Percentiles rank a stretch among this genome's conserved stretches.
phyloP scores from a whole-genome alignment of 2,797 vertebrate genomes.

The Halcyon badia region DNA sequence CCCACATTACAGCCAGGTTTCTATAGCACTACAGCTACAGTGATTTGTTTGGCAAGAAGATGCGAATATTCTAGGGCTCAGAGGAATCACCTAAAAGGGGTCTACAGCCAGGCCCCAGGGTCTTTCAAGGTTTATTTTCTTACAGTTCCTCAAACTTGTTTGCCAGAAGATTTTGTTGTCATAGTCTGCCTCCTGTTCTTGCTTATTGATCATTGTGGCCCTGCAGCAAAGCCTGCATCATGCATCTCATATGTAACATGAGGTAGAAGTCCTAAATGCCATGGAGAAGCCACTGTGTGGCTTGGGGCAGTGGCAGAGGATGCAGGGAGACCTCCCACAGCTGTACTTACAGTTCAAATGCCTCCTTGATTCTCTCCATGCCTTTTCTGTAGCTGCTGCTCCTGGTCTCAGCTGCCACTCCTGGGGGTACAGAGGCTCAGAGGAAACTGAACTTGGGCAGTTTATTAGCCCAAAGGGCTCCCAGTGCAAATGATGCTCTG shows the following conservation, averaged over 20 bases:
- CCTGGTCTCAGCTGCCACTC: background rate
- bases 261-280: background rate
- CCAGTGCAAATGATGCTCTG: background rate
- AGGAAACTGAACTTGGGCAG: background rate
- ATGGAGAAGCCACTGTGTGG: background rate
- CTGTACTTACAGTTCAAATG: background rate
- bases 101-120: background rate
- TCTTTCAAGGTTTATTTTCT: background rate
- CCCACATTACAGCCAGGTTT: background rate
- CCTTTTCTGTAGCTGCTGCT: background rate
- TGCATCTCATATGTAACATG: accelerated
- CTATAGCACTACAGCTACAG: background rate
- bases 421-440: accelerated
- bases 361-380: background rate
- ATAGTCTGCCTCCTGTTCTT: background rate
- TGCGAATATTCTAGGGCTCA: accelerated
- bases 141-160: background rate
- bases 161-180: background rate
- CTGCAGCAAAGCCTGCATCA: background rate
- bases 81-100: background rate
- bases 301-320: background rate
- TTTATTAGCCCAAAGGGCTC: background rate
- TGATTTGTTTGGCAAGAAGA: background rate
- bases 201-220: background rate
- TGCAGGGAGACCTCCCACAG: background rate